Base-by-base conservation (phyloP, 2,888 invertebrate genomes). In the Punctoribates punctum region DNA sequence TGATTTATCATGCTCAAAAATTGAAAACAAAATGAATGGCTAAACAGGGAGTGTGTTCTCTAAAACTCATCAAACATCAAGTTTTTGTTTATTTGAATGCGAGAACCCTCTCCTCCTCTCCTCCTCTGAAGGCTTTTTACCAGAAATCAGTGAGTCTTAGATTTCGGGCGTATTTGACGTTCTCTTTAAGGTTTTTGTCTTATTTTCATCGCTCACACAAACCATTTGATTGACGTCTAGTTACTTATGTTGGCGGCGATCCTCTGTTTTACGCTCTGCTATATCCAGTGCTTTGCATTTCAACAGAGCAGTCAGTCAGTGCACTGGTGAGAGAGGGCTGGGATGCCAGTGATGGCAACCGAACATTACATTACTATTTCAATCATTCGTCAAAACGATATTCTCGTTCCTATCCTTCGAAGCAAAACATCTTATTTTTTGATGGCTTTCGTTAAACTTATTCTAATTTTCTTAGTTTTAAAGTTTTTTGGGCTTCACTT, bases 171-270 rank as follows among this genome's bases (percentile, higher is more conserved):
- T 25, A 62, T 62, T 62, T 62, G 27, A 27, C 27, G 20, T 27
- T 27, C 20, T 23, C 15, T 51, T 51, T n/a, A 27, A 62, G 62
- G 42, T 42, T 62, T 62, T 62, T 62, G 62, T 62, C 62, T 62
- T 62, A 62, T 62, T 62, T 51, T 62, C 27, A 62, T 27, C 62
- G 62, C 29, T 62, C 62, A 62, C 62, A 62, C 62, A 62, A 62
- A 62, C 6, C n/a, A 20, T 62, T 62, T 62, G 62, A 62, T 62
- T 62, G 62, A 62, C 62, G 13, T 62, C 2, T 23, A 62, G 62
- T 62, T 62, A 62, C 62, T 62, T 62, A 62, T 62, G 62, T 62
- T 62, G 62, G 62, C 62, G 62, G 29, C 27, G 17, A 62, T 62
- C 20, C 62, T 54, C 51, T 20, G n/a, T 9, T 5, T 5, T n/a